phyloP scores from a whole-genome alignment of 2,888 invertebrate genomes.

The Lepidocyrtinus sp. region DNA sequence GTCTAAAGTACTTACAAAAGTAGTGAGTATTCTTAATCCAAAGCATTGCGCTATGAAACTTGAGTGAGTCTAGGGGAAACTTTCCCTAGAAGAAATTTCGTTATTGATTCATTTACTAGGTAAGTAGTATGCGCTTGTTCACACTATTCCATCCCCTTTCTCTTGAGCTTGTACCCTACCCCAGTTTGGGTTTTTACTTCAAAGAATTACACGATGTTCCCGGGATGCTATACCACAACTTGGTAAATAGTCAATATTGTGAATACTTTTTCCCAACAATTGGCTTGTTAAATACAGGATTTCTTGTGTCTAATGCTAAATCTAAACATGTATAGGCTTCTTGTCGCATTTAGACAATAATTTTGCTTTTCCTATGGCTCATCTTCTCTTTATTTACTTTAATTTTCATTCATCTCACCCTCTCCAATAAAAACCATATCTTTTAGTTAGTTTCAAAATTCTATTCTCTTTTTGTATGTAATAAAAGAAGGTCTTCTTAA shows the following conservation, averaged over 20 bases:
- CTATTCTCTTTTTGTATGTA: constrained; percentile 19
- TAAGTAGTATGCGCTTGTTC: constrained; percentile 36
- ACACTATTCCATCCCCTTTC: constrained; percentile 23
- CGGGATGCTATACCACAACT: constrained; percentile 29
- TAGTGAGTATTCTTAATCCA: constrained; percentile 6
- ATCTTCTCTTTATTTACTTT: constrained; percentile 39
- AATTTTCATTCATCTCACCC: constrained; percentile 8
- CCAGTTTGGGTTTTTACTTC: neutral
- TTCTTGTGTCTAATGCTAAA: neutral
- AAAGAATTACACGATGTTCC: neutral
- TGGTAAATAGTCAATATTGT: constrained; percentile 24
- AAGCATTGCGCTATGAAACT: neutral
- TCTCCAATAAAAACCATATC: neutral
- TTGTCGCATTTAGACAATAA: constrained; percentile 10
- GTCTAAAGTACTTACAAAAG: constrained; percentile 29
- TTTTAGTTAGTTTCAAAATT: neutral
- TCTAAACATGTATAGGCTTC: neutral
- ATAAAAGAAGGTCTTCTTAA: constrained; percentile 35
- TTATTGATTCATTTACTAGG: constrained; percentile 44
- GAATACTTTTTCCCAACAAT: neutral
- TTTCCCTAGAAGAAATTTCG: constrained; percentile 14
- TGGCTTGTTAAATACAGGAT: neutral
- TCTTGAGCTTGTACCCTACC: neutral
- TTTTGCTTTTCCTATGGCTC: neutral
- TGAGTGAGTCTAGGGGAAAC: neutral